These are phyloP conservation scores for Drosophila formosana DNA, from an alignment of 2,888 invertebrate genomes.

Conservation along the genomic window DNA sequence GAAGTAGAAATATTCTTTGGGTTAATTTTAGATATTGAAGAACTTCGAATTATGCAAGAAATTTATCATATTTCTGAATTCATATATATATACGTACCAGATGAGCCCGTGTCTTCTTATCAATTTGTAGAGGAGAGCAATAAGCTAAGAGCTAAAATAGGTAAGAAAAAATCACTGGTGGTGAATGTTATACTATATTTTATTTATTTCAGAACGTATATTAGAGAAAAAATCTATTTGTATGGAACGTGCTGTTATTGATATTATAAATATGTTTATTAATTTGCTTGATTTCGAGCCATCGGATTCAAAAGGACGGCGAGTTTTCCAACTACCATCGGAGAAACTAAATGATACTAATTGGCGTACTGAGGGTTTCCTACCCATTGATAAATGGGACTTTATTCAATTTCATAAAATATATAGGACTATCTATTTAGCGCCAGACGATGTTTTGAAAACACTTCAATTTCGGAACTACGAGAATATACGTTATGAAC, in stretches of 20 bases:
- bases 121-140: conserved; percentile 89
- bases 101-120: conserved; percentile 87
- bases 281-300: conserved; percentile 84
- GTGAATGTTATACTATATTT: neutral
- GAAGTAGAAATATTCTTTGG: conserved; percentile 74
- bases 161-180: conserved; percentile 40
- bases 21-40: conserved; percentile 90
- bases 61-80: conserved; percentile 88
- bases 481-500: conserved; percentile 88
- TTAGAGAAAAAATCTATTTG: conserved; percentile 88
- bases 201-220: conserved; percentile 82
- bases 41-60: conserved; percentile 90
- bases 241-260: conserved; percentile 91
- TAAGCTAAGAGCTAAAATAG: conserved; percentile 85
- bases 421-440: conserved; percentile 80
- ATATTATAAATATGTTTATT: conserved; percentile 91
- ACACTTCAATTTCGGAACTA: conserved; percentile 87
- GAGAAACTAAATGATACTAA: conserved; percentile 85
- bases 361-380: conserved; percentile 83
- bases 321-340: conserved; percentile 88
- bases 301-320: conserved; percentile 86
- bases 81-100: conserved; percentile 88
- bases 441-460: conserved; percentile 74
- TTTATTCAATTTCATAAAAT: conserved; percentile 84
- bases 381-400: conserved; percentile 84